phyloP scores from a whole-genome alignment of 2,888 invertebrate genomes.

The Hydroisotoma schaefferi region DNA sequence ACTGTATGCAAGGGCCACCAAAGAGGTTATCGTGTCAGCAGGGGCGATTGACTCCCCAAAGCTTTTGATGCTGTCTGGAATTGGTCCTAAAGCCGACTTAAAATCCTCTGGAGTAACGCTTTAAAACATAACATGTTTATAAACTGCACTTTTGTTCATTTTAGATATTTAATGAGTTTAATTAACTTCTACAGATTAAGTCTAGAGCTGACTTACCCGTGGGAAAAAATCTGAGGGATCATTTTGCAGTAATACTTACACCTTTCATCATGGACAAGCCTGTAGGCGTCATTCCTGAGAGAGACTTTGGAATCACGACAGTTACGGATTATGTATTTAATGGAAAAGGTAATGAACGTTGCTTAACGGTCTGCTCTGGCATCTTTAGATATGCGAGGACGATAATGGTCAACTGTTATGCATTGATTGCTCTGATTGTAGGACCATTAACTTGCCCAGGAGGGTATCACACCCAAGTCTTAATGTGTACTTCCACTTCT shows the following conservation, averaged over 20 bases:
- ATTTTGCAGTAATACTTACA: conserved; percentile 22
- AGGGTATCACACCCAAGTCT: conserved; percentile 19
- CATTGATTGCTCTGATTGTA: conserved; percentile 1
- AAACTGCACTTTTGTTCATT: background rate
- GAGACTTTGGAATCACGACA: conserved; percentile 31
- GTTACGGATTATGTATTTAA: conserved; percentile 31
- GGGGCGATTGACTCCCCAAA: conserved; percentile 40
- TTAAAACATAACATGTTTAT: background rate
- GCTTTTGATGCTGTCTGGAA: conserved; percentile 39
- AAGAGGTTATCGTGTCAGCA: conserved; percentile 33
- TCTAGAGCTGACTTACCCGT: conserved; percentile 35
- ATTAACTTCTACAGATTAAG: conserved; percentile 31
- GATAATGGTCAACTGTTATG: no score
- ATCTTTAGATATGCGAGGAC: no score
- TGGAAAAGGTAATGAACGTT: conserved; percentile 36
- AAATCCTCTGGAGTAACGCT: conserved; percentile 12
- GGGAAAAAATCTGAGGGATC: conserved; percentile 38
- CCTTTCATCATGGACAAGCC: conserved; percentile 27
- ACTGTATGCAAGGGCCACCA: conserved; percentile 30
- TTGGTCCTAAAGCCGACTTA: conserved; percentile 36
- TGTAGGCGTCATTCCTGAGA: conserved; percentile 31
- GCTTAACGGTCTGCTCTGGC: no score
- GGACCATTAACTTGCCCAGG: conserved; percentile 29
- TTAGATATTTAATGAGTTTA: no score
- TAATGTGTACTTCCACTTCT: conserved; percentile 18